Evolutionary conservation across 2,797 vertebrate species (phyloP), one percentile per base, ranked within the genome.

Genomic region (Sebastes taczanowskii): DNA sequence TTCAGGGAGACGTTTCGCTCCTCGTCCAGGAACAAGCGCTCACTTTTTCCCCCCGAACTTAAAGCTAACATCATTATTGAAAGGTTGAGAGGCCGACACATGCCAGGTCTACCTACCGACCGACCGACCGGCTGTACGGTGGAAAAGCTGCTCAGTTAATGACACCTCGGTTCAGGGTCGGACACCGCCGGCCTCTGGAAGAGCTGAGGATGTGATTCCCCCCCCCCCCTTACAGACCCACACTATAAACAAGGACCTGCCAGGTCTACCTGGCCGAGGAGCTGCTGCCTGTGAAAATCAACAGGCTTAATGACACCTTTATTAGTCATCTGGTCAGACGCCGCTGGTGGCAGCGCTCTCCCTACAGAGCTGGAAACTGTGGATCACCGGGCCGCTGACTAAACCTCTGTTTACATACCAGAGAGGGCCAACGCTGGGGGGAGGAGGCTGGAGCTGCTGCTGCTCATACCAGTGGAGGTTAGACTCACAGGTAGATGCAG

Each of bases 291-390:
- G 79, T 78, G 79, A 85, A 87, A 81, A 84, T 76, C 86, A 86
- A 80, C 90, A 85, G 81, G 84, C 90, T 83, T 91, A 90, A 91
- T 90, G 90, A 92, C 93, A 89, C 85, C 86, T 90, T 89, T 88
- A 93, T 93, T 90, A 92, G 84, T 91, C 85, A 90, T 87, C 83
- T 74, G 81, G 75, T 93, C 88, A 87, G 84, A 89, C 86, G 49
- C 67, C 86, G 66, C 85, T 86, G 88, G 91, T 91, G 90, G 91
- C 84, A 67, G 59, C 22, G 71, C 82, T 82, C 88, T 89, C 85
- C 85, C 86, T 89, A 82, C 76, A 65, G 81, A 92, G 86, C 83
- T 81, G 95, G 95, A 96, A 96, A 95, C 81, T 94, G 49, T 85
- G 92, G 91, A 89, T 96, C 94, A 95, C 92, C 80, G 81, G 90